A percentile compares a stretch with the other conserved stretches of the same genome.
Conservation (phyloP, 2,797 vertebrate species). For the Lacerta viridis region DNA sequence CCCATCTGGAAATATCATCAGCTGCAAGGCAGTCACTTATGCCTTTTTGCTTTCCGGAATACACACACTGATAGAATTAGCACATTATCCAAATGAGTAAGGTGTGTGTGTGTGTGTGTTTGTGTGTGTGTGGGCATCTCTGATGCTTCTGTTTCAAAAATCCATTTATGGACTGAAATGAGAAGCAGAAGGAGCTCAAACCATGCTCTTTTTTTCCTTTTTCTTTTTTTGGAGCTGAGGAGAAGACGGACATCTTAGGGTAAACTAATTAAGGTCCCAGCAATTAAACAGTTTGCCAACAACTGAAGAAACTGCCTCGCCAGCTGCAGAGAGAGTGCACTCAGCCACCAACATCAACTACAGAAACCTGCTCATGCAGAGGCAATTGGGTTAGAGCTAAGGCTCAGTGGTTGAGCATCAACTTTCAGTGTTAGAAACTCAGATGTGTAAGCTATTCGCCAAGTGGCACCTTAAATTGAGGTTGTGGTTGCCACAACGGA, state of each 20-base stretch:
- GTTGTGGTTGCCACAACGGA: too few relatives aligned
- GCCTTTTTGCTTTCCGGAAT: neutral
- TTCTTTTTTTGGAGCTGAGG: neutral
- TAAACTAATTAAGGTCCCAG: neutral
- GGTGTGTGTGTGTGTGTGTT: neutral
- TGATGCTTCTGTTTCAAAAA: neutral
- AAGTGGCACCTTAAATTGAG: too few relatives aligned
- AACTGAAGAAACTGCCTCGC: neutral
- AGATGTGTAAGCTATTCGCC: too few relatives aligned
- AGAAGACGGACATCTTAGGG: neutral
- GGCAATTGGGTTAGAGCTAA: neutral
- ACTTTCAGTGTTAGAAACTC: too few relatives aligned
- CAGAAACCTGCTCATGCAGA: neutral
- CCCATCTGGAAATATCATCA: neutral
- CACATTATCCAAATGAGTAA: neutral
- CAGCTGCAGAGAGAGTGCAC: neutral
- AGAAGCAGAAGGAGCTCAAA: neutral
- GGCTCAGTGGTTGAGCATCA: too few relatives aligned
- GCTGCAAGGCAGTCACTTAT: neutral
- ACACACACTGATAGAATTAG: neutral
- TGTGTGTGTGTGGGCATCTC: too few relatives aligned
- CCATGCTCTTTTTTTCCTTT: too few relatives aligned
- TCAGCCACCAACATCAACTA: neutral
- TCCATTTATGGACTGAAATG: neutral
- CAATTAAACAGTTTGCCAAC: neutral